Conservation (phyloP, 2,888 invertebrate species). For the Pterostichus niger region DNA sequence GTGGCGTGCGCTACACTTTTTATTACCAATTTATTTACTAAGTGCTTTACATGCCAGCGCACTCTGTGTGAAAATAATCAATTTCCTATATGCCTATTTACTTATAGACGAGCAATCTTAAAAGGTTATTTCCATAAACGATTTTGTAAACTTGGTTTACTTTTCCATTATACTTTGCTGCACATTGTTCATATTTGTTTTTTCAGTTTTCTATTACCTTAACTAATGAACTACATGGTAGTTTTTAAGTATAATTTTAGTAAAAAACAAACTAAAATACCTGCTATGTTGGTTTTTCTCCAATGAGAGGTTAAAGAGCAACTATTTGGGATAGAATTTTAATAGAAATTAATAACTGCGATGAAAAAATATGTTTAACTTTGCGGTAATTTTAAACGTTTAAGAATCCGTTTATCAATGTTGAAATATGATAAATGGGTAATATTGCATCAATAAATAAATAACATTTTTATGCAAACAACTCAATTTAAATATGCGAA, state of each 20-base stretch:
- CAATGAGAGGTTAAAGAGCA: not conserved
- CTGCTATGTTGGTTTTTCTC: not conserved
- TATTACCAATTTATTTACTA: not conserved
- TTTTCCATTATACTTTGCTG: constrained; percentile 35
- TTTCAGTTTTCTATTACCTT: constrained; percentile 42
- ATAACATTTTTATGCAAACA: too few relatives aligned
- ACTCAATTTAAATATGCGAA: too few relatives aligned
- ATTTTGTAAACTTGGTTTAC: constrained; percentile 19
- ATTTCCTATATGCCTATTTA: constrained; percentile 47
- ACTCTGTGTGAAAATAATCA: constrained; percentile 56
- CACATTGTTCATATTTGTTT: constrained; percentile 15
- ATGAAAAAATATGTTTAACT: too few relatives aligned
- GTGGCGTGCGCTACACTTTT: constrained; percentile 3
- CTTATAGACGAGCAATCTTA: constrained; percentile 34
- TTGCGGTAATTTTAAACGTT: too few relatives aligned
- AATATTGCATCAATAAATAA: too few relatives aligned
- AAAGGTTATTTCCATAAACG: constrained; percentile 54
- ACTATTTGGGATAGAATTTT: not conserved
- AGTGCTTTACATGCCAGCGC: constrained; percentile 12
- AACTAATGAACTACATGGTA: constrained; percentile 25
- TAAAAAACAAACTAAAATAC: not conserved
- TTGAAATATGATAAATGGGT: not conserved
- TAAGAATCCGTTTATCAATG: not conserved
- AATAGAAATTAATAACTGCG: too few relatives aligned
- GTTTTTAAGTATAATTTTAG: constrained; percentile 20